Evolutionary conservation across 2,888 invertebrate genomes (phyloP), one percentile per base, ranked within the genome.

Genomic region (Gisinianus flammeolus): DNA sequence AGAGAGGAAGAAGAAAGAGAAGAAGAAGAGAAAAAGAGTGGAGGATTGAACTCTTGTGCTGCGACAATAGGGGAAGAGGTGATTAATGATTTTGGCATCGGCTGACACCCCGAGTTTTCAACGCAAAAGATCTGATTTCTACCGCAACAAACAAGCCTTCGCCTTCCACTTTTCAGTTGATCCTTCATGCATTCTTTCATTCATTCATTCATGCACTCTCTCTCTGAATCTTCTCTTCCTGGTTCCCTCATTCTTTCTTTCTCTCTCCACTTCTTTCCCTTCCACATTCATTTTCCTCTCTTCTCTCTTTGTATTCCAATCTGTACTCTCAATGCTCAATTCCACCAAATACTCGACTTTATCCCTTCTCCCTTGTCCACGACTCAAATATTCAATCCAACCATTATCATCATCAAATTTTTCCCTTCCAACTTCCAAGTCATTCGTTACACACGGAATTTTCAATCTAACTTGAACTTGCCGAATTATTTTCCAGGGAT

Each of bases 71-170:
- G 81, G 81, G 81, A 81, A 83, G 58, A 58, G 22, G 58, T 81
- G 83, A 82, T 83, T 83, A 82, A 82, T 83, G 82, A 82, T 81
- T 83, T 82, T 81, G 69, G 75, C 68, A 78, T 75, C 68, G 73
- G 78, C 76, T 76, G 78, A 77, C 76, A 77, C 79, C 79, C 79
- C 74, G 70, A 75, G 76, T 77, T 78, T 79, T 79, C 72, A 76
- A 75, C 69, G 75, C 66, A 81, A 81, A 80, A 81, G 80, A 79
- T 81, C 80, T 81, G 81, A 82, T 82, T 82, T 83, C 81, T 73
- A 80, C 81, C 78, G 75, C 82, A 83, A 79, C 80, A 81, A 81
- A 81, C 78, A 80, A 81, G 79, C 78, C 80, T 81, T 79, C 78
- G 67, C 66, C 74, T 69, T 77, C 73, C 28, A 44, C 19, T n/a